phyloP scores from a whole-genome alignment of 2,888 invertebrate species.

The Mythimna impura region DNA sequence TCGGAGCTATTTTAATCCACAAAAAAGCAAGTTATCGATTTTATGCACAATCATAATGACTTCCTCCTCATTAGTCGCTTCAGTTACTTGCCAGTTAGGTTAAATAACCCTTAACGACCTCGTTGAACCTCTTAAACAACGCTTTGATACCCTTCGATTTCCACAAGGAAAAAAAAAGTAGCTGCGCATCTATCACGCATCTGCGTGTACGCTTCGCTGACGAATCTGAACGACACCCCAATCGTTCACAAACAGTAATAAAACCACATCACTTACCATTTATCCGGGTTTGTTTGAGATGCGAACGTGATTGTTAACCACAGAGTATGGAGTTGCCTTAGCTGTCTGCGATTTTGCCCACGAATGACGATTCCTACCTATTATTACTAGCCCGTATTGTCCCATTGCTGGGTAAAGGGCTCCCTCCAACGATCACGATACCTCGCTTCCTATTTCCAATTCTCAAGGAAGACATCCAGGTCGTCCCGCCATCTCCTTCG shows the following conservation, averaged over 20 bases:
- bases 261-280: conserved; percentile 73
- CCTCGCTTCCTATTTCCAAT: too few relatives aligned
- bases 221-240: conserved; percentile 48
- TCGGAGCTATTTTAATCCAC: neutral
- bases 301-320: conserved; percentile 71
- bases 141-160: conserved; percentile 24
- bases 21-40: conserved; percentile 2
- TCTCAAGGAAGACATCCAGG: too few relatives aligned
- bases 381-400: too few relatives aligned
- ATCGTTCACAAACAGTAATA: conserved; percentile 71
- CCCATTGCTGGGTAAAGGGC: too few relatives aligned
- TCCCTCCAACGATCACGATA: too few relatives aligned
- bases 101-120: conserved; percentile 23
- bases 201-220: conserved; percentile 53
- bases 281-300: conserved; percentile 77
- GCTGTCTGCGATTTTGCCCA: neutral
- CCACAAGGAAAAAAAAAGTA: conserved; percentile 28
- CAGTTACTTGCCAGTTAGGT: conserved; percentile 1
- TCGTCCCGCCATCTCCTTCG: too few relatives aligned
- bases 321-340: conserved; percentile 2
- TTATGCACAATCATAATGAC: conserved; percentile 17
- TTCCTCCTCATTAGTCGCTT: conserved; percentile 10
- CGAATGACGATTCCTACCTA: too few relatives aligned
- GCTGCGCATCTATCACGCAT: conserved; percentile 46
- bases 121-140: conserved; percentile 20